phyloP scores from a whole-genome alignment of 2,113 vertebrate genomes.

The Centropristis striata region DNA sequence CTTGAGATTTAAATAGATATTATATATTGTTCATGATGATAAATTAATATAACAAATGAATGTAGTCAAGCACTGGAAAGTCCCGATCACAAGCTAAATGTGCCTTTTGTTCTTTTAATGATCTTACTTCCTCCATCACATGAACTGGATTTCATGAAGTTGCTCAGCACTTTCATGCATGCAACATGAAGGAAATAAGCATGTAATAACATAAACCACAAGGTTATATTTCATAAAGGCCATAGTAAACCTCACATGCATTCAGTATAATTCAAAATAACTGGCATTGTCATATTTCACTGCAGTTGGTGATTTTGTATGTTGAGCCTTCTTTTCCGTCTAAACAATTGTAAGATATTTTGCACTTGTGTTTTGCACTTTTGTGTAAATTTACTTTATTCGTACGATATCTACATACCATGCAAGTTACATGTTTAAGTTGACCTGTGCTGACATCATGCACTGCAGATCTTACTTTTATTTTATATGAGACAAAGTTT shows the following conservation, averaged over 20 bases:
- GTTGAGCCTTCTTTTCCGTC: neutral
- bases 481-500: neutral
- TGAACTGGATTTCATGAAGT: conserved; percentile 31
- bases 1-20: neutral
- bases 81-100: conserved; percentile 11
- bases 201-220: no score
- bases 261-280: neutral
- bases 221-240: neutral
- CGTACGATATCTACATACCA: no score
- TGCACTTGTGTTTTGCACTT: no score
- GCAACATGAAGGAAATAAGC: conserved; percentile 5
- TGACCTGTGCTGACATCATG: neutral
- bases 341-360: neutral
- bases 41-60: conserved; percentile 2
- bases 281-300: neutral
- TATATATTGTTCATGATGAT: neutral
- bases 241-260: neutral
- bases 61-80: neutral
- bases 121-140: conserved; percentile 23
- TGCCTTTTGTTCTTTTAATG: conserved; percentile 42
- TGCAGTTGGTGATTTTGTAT: neutral
- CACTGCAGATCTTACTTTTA: neutral
- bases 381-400: neutral
- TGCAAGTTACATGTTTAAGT: neutral
- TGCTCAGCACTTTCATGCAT: neutral